Percentiles rank a stretch among this genome's conserved stretches.
These are phyloP conservation scores for Theropithecus gelada DNA, from an alignment of 2,113 vertebrate genomes.

Conservation along the genomic window DNA sequence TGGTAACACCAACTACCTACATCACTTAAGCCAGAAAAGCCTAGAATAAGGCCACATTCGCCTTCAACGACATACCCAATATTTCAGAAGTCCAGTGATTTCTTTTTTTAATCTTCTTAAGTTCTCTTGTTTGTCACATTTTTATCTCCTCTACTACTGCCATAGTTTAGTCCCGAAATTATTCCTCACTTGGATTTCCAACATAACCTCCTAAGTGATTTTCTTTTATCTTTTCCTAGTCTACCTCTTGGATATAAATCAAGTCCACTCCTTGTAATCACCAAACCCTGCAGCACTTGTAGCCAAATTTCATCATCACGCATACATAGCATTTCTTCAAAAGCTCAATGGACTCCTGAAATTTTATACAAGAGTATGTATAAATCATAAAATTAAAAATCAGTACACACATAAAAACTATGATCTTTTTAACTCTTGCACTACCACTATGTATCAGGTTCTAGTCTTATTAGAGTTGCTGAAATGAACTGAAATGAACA, in stretches of 20 bases:
- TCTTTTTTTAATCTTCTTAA: neutral
- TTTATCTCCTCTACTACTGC: neutral
- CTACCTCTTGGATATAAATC: neutral
- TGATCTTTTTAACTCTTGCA: neutral
- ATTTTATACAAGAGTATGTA: neutral
- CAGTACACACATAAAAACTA: neutral
- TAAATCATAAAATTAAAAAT: neutral
- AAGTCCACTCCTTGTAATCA: neutral
- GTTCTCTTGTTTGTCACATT: neutral
- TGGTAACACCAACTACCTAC: neutral
- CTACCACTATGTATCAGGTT: neutral
- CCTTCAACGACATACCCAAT: neutral
- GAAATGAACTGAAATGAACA: neutral
- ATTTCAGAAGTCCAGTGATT: neutral
- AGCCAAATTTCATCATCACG: neutral
- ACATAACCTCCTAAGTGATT: neutral
- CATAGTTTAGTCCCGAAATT: neutral
- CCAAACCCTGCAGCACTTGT: neutral
- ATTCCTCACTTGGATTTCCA: neutral
- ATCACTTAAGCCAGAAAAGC: neutral
- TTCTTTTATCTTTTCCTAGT: neutral
- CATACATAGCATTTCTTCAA: neutral
- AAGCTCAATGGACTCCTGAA: neutral
- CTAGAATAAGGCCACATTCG: neutral
- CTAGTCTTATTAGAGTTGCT: neutral